phyloP scores from a whole-genome alignment of 2,113 vertebrate genomes.

The Mustelus asterias region DNA sequence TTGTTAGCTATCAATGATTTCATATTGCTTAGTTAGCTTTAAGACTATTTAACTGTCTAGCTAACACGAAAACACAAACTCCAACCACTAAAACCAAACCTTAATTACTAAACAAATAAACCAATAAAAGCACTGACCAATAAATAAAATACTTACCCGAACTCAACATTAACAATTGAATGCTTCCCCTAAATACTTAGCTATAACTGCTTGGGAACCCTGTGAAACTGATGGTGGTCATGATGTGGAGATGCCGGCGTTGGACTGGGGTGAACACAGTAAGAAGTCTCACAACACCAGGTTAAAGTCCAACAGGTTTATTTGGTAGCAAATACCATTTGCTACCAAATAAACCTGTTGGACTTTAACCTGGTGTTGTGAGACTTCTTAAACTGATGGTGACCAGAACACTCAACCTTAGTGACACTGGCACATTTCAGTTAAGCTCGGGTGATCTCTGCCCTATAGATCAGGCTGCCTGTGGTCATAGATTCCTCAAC shows the following conservation, averaged over 20 bases:
- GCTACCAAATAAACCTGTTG: too few relatives aligned
- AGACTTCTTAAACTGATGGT: too few relatives aligned
- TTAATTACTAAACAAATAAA: not conserved
- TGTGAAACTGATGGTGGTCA: not conserved
- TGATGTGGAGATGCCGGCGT: too few relatives aligned
- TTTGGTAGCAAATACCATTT: too few relatives aligned
- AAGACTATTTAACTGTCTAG: not conserved
- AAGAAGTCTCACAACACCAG: too few relatives aligned
- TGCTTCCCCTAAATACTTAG: not conserved
- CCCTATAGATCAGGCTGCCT: not conserved
- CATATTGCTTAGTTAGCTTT: not conserved
- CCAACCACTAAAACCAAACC: not conserved
- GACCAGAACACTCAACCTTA: not conserved
- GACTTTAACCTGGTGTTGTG: too few relatives aligned
- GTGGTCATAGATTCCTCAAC: not conserved
- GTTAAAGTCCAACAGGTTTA: too few relatives aligned
- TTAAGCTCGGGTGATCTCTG: not conserved
- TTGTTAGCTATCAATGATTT: not conserved
- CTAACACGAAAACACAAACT: not conserved
- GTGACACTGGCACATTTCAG: not conserved
- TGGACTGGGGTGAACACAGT: too few relatives aligned
- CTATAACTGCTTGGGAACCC: not conserved
- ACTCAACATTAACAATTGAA: not conserved
- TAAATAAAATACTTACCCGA: not conserved
- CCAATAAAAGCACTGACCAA: not conserved